Percentiles rank a stretch among this genome's conserved stretches.
Conservation (phyloP, 2,113 vertebrate genomes). For the Bufo bufo region DNA sequence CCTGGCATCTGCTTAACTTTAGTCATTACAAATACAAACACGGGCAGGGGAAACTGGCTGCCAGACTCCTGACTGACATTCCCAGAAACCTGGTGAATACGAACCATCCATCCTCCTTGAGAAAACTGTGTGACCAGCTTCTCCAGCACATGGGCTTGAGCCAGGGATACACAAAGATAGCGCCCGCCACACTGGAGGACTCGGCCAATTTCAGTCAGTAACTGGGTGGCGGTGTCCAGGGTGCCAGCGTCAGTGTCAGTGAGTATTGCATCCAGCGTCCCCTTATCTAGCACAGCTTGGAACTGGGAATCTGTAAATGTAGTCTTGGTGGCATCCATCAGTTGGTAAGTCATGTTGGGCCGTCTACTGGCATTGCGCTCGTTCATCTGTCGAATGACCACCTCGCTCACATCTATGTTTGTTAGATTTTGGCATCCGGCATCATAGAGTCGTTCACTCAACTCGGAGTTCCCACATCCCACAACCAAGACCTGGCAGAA, state of each 20-base stretch:
- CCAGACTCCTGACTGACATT: constrained; percentile 63
- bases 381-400: constrained; percentile 86
- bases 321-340: constrained; percentile 88
- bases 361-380: constrained; percentile 79
- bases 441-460: constrained; percentile 94
- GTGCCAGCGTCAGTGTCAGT: constrained; percentile 74
- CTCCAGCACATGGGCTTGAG: constrained; percentile 87
- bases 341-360: constrained; percentile 82
- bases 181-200: constrained; percentile 87
- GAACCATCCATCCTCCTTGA: constrained; percentile 85
- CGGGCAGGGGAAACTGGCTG: constrained; percentile 80
- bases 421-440: constrained; percentile 83
- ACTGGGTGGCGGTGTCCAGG: constrained; percentile 74
- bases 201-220: constrained; percentile 88
- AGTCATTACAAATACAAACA: constrained; percentile 91
- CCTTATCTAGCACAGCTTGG: constrained; percentile 91
- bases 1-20: constrained; percentile 81
- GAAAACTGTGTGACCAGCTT: constrained; percentile 86
- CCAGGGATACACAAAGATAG: constrained; percentile 92
- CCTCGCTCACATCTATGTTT: constrained; percentile 90
- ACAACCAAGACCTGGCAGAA: constrained; percentile 87
- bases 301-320: constrained; percentile 81
- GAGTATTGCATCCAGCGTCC: constrained; percentile 89
- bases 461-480: constrained; percentile 96
- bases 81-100: constrained; percentile 83